Percentiles rank a stretch among this genome's conserved stretches.
Conservation (phyloP, 2,797 vertebrate genomes). For the Oophaga sylvatica region DNA sequence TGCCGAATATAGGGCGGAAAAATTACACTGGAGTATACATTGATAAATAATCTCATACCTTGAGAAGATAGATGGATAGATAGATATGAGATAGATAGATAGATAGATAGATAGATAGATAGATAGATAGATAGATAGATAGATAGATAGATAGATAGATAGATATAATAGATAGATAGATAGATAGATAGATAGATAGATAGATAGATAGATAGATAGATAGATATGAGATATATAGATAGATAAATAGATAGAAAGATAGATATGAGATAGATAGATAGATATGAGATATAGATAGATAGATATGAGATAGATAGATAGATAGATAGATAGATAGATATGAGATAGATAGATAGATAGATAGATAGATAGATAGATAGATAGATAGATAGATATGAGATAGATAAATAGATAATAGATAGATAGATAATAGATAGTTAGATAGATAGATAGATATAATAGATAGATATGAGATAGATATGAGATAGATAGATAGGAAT, state of each 20-base stretch:
- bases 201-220: background rate
- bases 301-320: background rate
- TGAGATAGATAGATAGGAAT: constrained; percentile 1
- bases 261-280: background rate
- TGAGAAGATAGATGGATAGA: background rate
- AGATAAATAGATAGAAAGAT: background rate
- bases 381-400: background rate
- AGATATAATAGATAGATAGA: background rate
- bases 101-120: background rate
- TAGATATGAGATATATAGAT: no score
- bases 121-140: background rate
- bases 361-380: background rate
- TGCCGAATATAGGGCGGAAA: no score
- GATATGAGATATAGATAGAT: background rate
- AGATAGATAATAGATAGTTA: background rate
- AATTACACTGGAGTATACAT: background rate
- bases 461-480: background rate
- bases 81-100: background rate
- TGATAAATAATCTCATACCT: no score
- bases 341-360: background rate
- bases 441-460: background rate
- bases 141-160: background rate
- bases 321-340: background rate
- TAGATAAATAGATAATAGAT: background rate
- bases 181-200: background rate